Conservation (phyloP, 2,888 invertebrate species). For the Troides helena region DNA sequence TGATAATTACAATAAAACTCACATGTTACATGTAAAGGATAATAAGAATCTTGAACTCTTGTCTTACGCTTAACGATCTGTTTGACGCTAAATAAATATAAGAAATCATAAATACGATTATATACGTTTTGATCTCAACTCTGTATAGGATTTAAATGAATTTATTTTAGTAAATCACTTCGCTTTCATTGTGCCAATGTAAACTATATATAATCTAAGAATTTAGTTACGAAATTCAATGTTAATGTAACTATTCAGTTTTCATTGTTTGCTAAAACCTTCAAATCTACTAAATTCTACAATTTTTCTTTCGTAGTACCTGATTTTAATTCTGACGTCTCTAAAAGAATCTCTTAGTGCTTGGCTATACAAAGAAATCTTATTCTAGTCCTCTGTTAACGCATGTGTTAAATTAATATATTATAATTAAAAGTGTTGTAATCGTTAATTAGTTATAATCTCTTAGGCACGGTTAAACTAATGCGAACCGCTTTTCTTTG, state of each 20-base stretch:
- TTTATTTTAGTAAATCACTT: slow-evolving; percentile 19
- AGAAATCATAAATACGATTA: slow-evolving; percentile 4
- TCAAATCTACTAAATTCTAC: background rate
- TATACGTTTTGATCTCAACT: slow-evolving; percentile 25
- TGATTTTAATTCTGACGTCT: slow-evolving; percentile 9
- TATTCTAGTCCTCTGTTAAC: slow-evolving; percentile 20
- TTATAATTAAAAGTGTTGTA: background rate
- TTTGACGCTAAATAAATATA: background rate
- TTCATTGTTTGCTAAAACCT: background rate
- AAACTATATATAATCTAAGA: background rate
- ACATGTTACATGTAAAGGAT: background rate
- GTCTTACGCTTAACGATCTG: slow-evolving; percentile 1
- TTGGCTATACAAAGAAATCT: background rate
- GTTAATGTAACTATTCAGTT: background rate
- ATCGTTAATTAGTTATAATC: slow-evolving; percentile 1
- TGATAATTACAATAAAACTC: background rate
- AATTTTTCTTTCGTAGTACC: slow-evolving; percentile 10
- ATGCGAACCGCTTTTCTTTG: too few relatives aligned
- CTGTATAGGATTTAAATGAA: slow-evolving; percentile 4
- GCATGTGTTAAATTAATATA: slow-evolving; percentile 3
- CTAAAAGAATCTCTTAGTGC: slow-evolving; percentile 1
- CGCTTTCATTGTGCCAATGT: slow-evolving; percentile 29
- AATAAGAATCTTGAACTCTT: background rate
- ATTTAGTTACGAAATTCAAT: background rate
- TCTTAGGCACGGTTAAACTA: slow-evolving; percentile 2